Evolutionary conservation across 1,140 invertebrate genomes (phyloP).

Genomic region (Nasonia giraulti): DNA sequence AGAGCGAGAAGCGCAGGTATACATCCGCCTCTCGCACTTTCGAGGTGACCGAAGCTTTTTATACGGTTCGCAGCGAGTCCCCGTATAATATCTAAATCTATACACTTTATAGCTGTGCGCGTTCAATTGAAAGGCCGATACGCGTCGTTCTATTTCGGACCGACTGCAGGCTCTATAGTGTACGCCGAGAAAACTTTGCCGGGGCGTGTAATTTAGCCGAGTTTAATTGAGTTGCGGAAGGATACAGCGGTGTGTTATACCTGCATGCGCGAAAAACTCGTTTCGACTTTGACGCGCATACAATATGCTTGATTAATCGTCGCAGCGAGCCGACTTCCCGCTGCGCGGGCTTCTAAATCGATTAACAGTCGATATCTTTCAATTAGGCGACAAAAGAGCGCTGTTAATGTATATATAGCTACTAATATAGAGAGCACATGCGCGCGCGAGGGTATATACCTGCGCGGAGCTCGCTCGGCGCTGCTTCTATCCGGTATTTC

Average conservation of each 20-base stretch:
- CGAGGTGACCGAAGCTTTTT: neutral
- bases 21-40: neutral
- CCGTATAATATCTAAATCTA: neutral
- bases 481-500: no score
- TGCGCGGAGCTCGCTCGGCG: no score
- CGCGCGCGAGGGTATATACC: no score
- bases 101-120: neutral
- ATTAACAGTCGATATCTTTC: no score
- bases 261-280: neutral
- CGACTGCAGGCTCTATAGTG: neutral
- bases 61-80: neutral
- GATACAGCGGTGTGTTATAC: neutral
- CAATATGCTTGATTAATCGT: neutral
- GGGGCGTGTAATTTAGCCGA: neutral
- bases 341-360: no score
- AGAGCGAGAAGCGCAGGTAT: neutral
- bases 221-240: slow-evolving; percentile 1
- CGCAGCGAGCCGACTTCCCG: neutral
- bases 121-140: neutral
- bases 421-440: no score
- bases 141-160: neutral
- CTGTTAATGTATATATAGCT: no score
- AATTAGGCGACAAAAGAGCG: no score
- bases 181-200: neutral
- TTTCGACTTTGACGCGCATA: neutral